Percentiles rank a stretch among this genome's conserved stretches.
These are phyloP conservation scores for Dromas ardeola DNA, from an alignment of 2,113 vertebrate species.

Conservation along the genomic window DNA sequence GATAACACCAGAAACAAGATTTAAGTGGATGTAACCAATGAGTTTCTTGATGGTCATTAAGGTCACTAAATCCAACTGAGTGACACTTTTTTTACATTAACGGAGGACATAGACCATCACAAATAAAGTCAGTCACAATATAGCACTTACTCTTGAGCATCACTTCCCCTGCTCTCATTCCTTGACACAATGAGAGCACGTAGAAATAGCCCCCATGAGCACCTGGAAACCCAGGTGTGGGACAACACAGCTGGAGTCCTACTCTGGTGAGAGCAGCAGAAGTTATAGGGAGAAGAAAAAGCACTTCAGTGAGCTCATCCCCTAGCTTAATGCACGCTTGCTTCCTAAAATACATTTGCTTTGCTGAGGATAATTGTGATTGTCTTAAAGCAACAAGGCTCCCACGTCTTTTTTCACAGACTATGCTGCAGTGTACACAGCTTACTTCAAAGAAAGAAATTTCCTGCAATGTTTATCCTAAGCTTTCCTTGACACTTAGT, in stretches of 20 bases:
- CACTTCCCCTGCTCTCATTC: not conserved
- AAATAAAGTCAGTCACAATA: not conserved
- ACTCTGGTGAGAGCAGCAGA: not conserved
- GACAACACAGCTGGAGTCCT: not conserved
- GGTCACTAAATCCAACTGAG: not conserved
- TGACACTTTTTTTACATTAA: not conserved
- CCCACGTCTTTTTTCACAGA: not conserved
- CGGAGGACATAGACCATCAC: accelerated
- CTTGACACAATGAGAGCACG: not conserved
- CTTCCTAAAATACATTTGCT: not conserved
- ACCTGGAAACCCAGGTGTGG: not conserved
- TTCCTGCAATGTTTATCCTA: not conserved
- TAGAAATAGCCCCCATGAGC: not conserved
- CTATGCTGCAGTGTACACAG: not conserved
- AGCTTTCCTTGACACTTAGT: not conserved
- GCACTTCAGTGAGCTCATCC: not conserved
- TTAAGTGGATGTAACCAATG: accelerated
- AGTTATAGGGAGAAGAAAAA: not conserved
- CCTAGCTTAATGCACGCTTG: not conserved
- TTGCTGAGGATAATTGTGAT: not conserved
- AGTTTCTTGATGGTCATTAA: not conserved
- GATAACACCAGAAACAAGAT: accelerated
- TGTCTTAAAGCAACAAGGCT: not conserved
- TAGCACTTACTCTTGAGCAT: not conserved
- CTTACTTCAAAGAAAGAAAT: not conserved